These are phyloP conservation scores for Hiodon tergisus DNA, from an alignment of 2,113 vertebrate genomes.

Conservation along the genomic window DNA sequence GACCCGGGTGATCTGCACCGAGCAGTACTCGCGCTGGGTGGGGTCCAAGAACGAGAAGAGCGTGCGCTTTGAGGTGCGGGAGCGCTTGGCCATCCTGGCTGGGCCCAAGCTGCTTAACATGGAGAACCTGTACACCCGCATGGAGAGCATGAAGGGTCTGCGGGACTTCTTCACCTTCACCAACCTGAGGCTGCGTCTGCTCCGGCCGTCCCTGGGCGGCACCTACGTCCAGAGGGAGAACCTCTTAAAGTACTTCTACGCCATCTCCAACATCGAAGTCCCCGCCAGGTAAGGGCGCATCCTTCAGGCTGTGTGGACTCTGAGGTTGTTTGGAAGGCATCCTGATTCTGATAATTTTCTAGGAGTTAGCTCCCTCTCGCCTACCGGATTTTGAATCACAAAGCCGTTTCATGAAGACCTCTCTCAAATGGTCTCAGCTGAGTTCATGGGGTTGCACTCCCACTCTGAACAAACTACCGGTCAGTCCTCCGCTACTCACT, in stretches of 20 bases:
- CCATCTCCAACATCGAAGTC: constrained; percentile 95
- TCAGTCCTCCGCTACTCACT: too few relatives aligned
- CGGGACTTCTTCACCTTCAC: constrained; percentile 96
- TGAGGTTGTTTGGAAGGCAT: too few relatives aligned
- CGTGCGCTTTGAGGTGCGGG: constrained; percentile 83
- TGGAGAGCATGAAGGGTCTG: constrained; percentile 94
- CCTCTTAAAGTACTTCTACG: constrained; percentile 96
- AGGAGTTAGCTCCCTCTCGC: too few relatives aligned
- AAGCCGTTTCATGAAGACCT: too few relatives aligned
- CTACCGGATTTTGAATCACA: too few relatives aligned
- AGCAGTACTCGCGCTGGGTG: constrained; percentile 94
- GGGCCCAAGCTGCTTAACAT: constrained; percentile 80
- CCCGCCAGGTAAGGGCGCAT: constrained; percentile 75
- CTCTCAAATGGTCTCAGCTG: too few relatives aligned
- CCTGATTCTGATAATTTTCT: too few relatives aligned
- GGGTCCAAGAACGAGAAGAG: constrained; percentile 93
- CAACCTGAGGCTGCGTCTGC: constrained; percentile 83
- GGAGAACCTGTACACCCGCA: constrained; percentile 83
- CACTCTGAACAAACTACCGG: too few relatives aligned
- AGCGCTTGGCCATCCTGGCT: constrained; percentile 86
- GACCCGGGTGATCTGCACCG: constrained; percentile 90
- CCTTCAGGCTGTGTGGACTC: background rate
- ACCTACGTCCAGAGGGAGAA: constrained; percentile 96
- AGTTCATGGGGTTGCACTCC: too few relatives aligned
- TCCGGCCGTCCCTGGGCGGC: constrained; percentile 88